Base-by-base conservation (phyloP, 2,888 invertebrate species). In the Homarus gammarus region DNA sequence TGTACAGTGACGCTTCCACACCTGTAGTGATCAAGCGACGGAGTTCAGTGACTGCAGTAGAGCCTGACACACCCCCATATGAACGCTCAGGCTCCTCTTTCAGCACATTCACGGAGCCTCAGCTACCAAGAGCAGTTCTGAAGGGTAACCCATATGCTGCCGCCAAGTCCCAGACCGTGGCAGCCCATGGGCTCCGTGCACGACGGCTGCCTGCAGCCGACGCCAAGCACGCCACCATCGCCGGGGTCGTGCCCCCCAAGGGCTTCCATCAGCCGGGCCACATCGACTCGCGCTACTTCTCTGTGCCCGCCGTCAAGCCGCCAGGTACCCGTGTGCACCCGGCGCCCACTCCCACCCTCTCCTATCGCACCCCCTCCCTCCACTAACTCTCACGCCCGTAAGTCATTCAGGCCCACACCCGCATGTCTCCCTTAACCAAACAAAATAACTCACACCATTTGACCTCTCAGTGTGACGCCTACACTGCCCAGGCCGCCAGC, bases 201-300 rank as follows among this genome's bases (percentile, higher is more conserved):
- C 75, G 83, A 49, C 78, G 87, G 75, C 81, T 89, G 64, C 81
- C 87, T 27, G 83, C 61, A 31, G 88, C 86, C 15, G 90, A 89
- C 64, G 77, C 84, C 84, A 91, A 91, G 73, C 90, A 91, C 64
- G 89, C 88, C 72, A 91, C 91, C 56, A 91, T 91, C 36, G 88
- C 88, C n/a, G 91, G 87, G 36, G 90, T 64, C 18, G 82, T 77
- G 51, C 77, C 90, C 40, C 88, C 90, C 68, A 91, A 91, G 83
- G 91, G 91, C 82, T 91, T 91, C 88, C 91, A 91, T 70, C 91
- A 90, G 68, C 91, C 91, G 73, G 89, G 87, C 84, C 91, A 91
- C 78, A 84, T 87, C 73, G 91, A 91, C 86, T 84, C 91, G n/a
- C 88, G 91, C 49, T 91, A 91, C 89, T 91, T 91, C 89, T 90